These are phyloP conservation scores for Drosophila murphyi DNA, from an alignment of 1,140 invertebrate genomes.

Conservation along the genomic window DNA sequence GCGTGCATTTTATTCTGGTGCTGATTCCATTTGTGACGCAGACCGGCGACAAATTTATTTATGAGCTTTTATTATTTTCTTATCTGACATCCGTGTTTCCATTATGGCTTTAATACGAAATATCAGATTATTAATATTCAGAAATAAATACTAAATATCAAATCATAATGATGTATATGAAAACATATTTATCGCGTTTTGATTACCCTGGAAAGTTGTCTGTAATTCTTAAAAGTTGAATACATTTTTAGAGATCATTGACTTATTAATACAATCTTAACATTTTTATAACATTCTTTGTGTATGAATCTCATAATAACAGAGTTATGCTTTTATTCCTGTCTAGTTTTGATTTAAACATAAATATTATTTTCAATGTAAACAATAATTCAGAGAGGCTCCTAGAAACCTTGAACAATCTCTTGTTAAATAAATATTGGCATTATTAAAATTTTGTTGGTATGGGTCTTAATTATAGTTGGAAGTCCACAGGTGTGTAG, in stretches of 20 bases:
- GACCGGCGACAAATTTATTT: constrained; percentile 11
- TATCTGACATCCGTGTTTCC: neutral
- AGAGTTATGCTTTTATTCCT: too few species aligned
- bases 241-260: constrained; percentile 8
- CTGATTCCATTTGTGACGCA: constrained; percentile 11
- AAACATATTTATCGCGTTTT: too few species aligned
- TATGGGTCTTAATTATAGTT: too few species aligned
- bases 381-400: neutral
- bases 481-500: too few species aligned
- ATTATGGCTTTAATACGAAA: too few species aligned
- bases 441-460: neutral
- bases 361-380: neutral
- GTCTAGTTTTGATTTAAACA: neutral
- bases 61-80: neutral
- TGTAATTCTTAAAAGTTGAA: neutral
- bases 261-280: neutral
- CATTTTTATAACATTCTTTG: neutral
- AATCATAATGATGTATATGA: too few species aligned
- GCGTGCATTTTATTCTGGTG: constrained; percentile 13
- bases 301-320: too few species aligned
- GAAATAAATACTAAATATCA: too few species aligned
- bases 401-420: constrained; percentile 13
- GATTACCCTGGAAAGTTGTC: too few species aligned
- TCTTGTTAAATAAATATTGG: neutral
- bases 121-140: too few species aligned